Conservation (phyloP, 2,797 vertebrate genomes). For the Phoxinus dragarum region DNA sequence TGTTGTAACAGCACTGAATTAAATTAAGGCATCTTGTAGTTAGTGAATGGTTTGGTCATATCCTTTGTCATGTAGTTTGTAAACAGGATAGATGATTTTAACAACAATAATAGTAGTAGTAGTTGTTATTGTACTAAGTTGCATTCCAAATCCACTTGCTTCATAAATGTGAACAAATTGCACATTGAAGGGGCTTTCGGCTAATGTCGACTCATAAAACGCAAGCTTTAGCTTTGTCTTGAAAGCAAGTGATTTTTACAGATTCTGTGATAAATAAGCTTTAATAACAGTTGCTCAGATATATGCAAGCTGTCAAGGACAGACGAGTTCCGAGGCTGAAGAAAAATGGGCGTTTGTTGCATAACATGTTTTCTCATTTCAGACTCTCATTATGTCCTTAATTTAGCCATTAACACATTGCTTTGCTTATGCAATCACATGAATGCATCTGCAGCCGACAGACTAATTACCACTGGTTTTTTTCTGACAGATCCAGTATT, state of each 20-base stretch:
- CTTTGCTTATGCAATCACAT: conserved; percentile 58
- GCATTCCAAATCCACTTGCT: background rate
- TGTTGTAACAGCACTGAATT: conserved; percentile 6
- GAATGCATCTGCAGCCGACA: conserved; percentile 55
- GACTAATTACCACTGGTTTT: conserved; percentile 56
- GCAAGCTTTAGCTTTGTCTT: conserved; percentile 13
- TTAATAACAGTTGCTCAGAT: conserved; percentile 30
- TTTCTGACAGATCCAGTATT: conserved; percentile 10
- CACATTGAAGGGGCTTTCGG: background rate
- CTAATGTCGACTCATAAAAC: no score
- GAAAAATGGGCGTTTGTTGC: conserved; percentile 41
- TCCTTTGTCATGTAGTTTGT: background rate
- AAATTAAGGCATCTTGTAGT: background rate
- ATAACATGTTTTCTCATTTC: conserved; percentile 55
- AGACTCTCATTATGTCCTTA: conserved; percentile 66
- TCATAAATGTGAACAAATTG: background rate
- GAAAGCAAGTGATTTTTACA: conserved; percentile 19
- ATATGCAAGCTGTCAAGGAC: conserved; percentile 36
- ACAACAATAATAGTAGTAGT: background rate
- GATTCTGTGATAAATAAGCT: conserved; percentile 26
- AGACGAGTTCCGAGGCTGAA: background rate
- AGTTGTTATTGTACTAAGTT: background rate
- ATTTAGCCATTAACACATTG: conserved; percentile 68
- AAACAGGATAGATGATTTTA: no score
- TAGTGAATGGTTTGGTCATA: background rate